A percentile compares a stretch with the other conserved stretches of the same genome.
These are phyloP conservation scores for Tetramorium simillimum DNA, from an alignment of 1,140 invertebrate genomes.

Conservation along the genomic window DNA sequence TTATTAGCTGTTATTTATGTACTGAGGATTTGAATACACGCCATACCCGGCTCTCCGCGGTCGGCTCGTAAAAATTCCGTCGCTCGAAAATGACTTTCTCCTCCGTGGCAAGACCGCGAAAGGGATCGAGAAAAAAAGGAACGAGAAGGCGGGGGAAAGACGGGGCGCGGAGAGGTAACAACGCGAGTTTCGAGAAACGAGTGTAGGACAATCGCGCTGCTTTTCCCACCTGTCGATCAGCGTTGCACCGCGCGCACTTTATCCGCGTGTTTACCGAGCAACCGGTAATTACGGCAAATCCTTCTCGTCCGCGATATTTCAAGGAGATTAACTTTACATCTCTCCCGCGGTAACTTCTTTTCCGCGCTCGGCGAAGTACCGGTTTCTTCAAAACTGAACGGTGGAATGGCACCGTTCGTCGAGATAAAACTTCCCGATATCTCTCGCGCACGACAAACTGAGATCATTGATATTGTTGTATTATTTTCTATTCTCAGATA, in stretches of 20 bases:
- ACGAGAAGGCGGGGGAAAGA: neutral
- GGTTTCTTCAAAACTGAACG: slow-evolving; percentile 36
- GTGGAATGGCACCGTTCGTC: neutral
- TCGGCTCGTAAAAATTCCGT: slow-evolving; percentile 50
- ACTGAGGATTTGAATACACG: slow-evolving; percentile 43
- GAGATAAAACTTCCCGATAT: neutral
- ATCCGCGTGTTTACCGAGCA: slow-evolving; percentile 55
- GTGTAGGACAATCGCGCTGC: slow-evolving; percentile 36
- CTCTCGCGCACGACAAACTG: neutral
- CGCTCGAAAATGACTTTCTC: slow-evolving; percentile 46
- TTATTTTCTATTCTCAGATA: neutral
- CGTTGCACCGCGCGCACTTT: slow-evolving; percentile 45
- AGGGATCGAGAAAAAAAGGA: slow-evolving; percentile 37
- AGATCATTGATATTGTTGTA: neutral
- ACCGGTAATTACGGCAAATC: slow-evolving; percentile 57
- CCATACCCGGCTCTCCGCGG: slow-evolving; percentile 15
- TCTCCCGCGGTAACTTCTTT: slow-evolving; percentile 46
- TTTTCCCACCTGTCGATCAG: slow-evolving; percentile 55
- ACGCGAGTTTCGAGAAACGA: slow-evolving; percentile 47
- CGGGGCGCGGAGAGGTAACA: slow-evolving; percentile 48
- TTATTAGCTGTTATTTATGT: slow-evolving; percentile 53
- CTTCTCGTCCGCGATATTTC: slow-evolving; percentile 52
- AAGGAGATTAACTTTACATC: slow-evolving; percentile 61
- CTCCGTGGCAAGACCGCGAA: slow-evolving; percentile 30
- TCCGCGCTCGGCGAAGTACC: slow-evolving; percentile 34